Evolutionary conservation across 2,888 invertebrate species (phyloP).

Genomic region (Hoplodrina ambigua): DNA sequence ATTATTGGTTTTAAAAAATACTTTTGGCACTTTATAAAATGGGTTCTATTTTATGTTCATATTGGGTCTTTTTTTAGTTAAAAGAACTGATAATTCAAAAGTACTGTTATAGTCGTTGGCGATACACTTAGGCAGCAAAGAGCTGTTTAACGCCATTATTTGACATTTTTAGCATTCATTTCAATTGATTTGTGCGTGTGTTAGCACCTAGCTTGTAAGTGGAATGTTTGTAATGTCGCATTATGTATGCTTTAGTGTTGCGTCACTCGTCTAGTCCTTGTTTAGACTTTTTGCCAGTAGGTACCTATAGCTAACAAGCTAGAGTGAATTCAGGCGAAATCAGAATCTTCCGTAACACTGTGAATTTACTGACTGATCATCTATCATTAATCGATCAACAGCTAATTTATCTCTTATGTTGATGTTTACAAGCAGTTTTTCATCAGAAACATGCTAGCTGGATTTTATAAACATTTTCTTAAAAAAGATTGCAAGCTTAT

Average conservation of each 20-base stretch:
- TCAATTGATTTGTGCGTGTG: conserved; percentile 13
- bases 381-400: neutral
- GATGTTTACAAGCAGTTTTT: neutral
- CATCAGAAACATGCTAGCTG: neutral
- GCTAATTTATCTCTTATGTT: neutral
- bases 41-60: neutral
- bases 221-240: conserved; percentile 38
- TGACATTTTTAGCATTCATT: conserved; percentile 28
- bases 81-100: neutral
- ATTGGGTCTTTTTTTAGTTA: neutral
- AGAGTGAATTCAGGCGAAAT: conserved; percentile 5
- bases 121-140: neutral
- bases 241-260: conserved; percentile 37
- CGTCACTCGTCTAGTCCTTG: conserved; percentile 48
- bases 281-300: conserved; percentile 26
- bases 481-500: neutral
- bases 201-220: conserved; percentile 20
- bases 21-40: neutral
- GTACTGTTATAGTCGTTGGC: neutral
- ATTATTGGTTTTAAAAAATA: too few species aligned
- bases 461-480: neutral
- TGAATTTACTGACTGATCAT: neutral
- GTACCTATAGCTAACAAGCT: neutral
- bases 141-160: conserved; percentile 12
- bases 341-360: conserved; percentile 1